These are phyloP conservation scores for Lineus longissimus DNA, from an alignment of 1,140 invertebrate species.

Conservation along the genomic window DNA sequence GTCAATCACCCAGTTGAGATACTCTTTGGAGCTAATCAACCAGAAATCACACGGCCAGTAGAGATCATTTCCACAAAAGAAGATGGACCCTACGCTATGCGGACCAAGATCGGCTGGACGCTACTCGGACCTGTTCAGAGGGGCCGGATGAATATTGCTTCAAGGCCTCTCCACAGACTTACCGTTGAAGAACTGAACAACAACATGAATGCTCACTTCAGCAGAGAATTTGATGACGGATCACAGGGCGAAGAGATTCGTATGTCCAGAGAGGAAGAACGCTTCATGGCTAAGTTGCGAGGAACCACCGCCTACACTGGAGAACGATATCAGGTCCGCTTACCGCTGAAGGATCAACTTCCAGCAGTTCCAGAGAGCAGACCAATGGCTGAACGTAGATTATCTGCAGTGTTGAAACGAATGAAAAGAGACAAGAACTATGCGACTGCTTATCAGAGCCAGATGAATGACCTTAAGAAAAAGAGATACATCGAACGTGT, in stretches of 20 bases:
- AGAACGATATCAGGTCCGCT: background rate
- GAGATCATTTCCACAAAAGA: constrained; percentile 2
- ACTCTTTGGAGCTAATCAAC: background rate
- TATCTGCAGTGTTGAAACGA: background rate
- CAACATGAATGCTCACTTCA: constrained; percentile 1
- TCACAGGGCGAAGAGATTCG: constrained; percentile 2
- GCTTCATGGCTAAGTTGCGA: background rate
- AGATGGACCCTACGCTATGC: constrained; percentile 6
- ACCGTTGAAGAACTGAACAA: background rate
- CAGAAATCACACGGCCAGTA: background rate
- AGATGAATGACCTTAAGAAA: background rate
- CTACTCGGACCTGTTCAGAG: constrained; percentile 4
- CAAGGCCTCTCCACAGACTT: background rate
- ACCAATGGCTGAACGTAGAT: background rate
- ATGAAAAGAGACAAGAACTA: background rate
- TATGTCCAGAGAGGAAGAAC: background rate
- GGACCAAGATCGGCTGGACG: background rate
- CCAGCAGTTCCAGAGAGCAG: background rate
- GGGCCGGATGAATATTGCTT: background rate
- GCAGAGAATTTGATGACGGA: constrained; percentile 1
- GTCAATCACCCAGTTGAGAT: background rate
- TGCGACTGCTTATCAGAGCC: background rate
- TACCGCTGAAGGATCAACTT: background rate
- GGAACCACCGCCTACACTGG: background rate
- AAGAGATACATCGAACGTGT: background rate